Base-by-base conservation (phyloP, 1,140 invertebrate species). In the Eurosta solidaginis region DNA sequence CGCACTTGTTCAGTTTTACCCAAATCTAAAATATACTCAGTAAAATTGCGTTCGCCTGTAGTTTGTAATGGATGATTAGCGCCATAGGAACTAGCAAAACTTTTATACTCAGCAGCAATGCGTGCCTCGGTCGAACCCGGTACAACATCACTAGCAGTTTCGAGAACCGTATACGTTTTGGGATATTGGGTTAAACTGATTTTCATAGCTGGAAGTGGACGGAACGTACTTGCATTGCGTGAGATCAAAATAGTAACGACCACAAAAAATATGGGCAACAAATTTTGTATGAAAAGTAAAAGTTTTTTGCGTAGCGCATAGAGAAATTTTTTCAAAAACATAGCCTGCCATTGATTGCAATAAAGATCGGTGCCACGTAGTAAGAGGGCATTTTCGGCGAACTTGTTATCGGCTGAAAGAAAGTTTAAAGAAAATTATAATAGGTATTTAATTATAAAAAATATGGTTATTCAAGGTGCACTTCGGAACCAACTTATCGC, bases 271-370 rank as follows among this genome's bases (percentile, higher is more conserved):
- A 92, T 87, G 0, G 92, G 91, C 27, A 92, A 89, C 3, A 90
- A 78, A 45, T 92, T 89, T 81, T 92, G 92, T 82, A 92, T 89
- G 0, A 91, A 68, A 0, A 90, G 85, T 0, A 90, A 81, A 3
- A 91, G 75, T 88, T 91, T 91, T 40, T 90, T 91, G 42, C 92
- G 87, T 74, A 88, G 88, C 0, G 90, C 88, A 9, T 90, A 90
- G 12, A 92, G 88, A 2, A 89, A 81, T 76, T 92, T 90, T 81
- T 93, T 93, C 33, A 92, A 84, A 22, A 93, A 82, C 90, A 93
- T 92, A 0, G 91, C 92, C 36, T 86, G 86, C 81, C 91, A 90
- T 83, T 93, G 92, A 74, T 92, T 92, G 1, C 52, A 14, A 0
- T 77, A 78, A 1, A 87, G 50, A 54, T 83, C 59, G 27, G 77